A percentile compares a stretch with the other conserved stretches of the same genome.
Conservation (phyloP, 2,113 vertebrate genomes). For the Pelecanoides urinatrix region DNA sequence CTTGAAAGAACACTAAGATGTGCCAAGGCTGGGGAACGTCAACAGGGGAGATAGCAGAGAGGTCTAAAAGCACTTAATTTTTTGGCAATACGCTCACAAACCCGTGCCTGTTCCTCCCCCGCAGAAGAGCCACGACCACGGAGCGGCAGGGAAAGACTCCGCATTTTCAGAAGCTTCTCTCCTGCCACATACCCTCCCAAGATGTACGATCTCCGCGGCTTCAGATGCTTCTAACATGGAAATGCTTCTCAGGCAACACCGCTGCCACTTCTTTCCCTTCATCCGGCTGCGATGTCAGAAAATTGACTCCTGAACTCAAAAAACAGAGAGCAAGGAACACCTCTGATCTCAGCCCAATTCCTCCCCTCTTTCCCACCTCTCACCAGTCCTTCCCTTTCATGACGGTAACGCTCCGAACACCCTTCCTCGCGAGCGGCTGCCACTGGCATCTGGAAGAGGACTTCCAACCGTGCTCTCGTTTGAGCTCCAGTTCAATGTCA, state of each 20-base stretch:
- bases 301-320: background rate
- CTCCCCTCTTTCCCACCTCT: background rate
- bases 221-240: background rate
- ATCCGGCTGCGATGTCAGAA: fast-evolving
- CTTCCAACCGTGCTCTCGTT: fast-evolving
- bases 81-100: background rate
- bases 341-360: background rate
- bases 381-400: background rate
- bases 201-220: background rate
- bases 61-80: background rate
- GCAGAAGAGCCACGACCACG: background rate
- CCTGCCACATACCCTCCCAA: background rate
- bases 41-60: background rate
- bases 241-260: background rate
- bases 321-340: background rate
- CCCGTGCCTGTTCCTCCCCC: fast-evolving
- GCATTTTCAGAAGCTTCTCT: background rate
- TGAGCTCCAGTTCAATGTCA: fast-evolving
- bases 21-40: background rate
- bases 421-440: fast-evolving
- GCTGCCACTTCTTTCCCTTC: background rate
- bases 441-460: background rate
- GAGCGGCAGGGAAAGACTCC: background rate
- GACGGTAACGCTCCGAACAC: fast-evolving
- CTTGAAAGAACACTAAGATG: background rate